These are phyloP conservation scores for Chamaetylas fuelleborni DNA, from an alignment of 2,113 vertebrate genomes.

Conservation along the genomic window DNA sequence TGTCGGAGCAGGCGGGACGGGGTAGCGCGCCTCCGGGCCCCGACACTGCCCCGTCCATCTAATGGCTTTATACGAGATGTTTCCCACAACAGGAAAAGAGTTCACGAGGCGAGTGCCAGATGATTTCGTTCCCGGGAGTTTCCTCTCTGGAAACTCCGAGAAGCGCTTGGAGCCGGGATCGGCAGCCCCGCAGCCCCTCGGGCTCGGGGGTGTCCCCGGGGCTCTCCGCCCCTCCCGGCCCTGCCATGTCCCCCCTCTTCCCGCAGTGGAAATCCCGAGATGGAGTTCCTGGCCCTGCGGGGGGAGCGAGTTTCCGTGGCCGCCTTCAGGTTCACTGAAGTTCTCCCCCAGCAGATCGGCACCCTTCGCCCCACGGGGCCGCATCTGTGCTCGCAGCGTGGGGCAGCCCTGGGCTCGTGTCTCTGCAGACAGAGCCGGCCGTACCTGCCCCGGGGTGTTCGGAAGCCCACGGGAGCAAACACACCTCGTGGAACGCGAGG, in stretches of 20 bases:
- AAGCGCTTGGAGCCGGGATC: neutral
- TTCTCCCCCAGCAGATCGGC: neutral
- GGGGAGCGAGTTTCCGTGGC: neutral
- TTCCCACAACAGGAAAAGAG: conserved; percentile 57
- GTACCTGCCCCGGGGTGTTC: neutral
- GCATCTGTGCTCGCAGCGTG: neutral
- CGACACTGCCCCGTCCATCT: neutral
- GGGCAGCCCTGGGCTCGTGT: neutral
- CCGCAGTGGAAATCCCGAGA: neutral
- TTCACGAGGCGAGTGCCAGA: conserved; percentile 30
- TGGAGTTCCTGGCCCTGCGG: neutral
- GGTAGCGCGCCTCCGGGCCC: neutral
- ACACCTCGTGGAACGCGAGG: neutral
- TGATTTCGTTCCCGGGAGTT: conserved; percentile 39
- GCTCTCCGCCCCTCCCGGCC: too few species aligned
- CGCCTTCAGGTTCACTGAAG: neutral
- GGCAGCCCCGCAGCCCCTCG: neutral
- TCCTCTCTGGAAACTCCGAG: conserved; percentile 41
- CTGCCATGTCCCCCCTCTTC: neutral
- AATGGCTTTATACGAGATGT: neutral
- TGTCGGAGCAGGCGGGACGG: neutral
- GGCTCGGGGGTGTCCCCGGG: neutral
- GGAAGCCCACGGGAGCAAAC: neutral
- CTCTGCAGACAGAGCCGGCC: neutral
- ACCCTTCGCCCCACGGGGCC: neutral